Evolutionary conservation across 2,888 invertebrate genomes (phyloP).

Genomic region (Dusona sp.): DNA sequence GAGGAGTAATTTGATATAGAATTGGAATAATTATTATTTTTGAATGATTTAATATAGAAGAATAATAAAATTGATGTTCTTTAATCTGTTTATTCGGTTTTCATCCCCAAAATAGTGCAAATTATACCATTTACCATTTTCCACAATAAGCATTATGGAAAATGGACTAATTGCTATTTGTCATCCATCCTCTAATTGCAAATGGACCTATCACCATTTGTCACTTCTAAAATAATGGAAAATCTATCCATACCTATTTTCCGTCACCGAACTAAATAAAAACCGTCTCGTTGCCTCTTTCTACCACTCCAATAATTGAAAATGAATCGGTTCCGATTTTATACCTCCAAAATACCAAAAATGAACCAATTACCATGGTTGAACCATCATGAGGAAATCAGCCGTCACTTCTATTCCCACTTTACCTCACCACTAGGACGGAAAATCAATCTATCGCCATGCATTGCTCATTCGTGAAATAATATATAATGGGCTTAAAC

Average conservation of each 20-base stretch:
- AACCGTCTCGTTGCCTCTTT: not conserved
- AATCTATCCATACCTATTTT: not conserved
- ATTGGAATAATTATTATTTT: not conserved
- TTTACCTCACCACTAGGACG: not conserved
- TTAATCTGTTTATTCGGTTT: no score
- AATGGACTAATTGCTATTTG: no score
- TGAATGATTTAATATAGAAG: no score
- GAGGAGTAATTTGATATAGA: not conserved
- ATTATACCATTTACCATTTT: no score
- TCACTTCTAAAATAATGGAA: no score
- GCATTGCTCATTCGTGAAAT: not conserved
- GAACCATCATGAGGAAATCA: not conserved
- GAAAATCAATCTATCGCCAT: not conserved
- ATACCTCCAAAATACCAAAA: not conserved
- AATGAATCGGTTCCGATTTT: not conserved
- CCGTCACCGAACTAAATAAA: not conserved
- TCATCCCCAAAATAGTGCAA: no score
- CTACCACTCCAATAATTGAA: no score
- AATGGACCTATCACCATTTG: no score
- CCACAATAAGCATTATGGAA: not conserved
- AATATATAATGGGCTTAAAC: not conserved
- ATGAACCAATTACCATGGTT: not conserved
- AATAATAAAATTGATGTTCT: no score
- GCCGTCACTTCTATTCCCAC: not conserved
- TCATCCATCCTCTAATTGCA: no score